Evolutionary conservation across 2,113 vertebrate genomes (phyloP).

Genomic region (Myxocyprinus asiaticus): DNA sequence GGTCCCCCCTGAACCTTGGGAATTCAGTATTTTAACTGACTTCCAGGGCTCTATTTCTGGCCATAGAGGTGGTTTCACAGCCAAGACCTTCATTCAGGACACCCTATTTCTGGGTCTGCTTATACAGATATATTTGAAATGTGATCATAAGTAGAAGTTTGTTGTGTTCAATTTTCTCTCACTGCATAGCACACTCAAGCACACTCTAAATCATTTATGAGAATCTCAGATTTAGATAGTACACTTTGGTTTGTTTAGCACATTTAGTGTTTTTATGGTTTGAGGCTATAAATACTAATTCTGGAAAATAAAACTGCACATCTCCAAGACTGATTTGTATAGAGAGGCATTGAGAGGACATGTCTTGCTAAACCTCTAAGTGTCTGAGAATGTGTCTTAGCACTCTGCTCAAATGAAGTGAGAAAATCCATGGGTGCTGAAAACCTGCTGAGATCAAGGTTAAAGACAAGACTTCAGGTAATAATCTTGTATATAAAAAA

Average conservation of each 20-base stretch:
- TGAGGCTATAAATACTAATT: too few relatives aligned
- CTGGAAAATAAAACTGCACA: too few relatives aligned
- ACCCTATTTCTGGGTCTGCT: background rate
- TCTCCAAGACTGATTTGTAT: background rate
- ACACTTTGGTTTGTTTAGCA: background rate
- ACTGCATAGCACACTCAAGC: too few relatives aligned
- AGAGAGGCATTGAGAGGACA: background rate
- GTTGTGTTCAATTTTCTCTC: background rate
- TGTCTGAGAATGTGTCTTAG: background rate
- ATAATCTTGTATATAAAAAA: slow-evolving; percentile 24
- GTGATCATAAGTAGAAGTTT: too few relatives aligned
- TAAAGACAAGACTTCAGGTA: slow-evolving; percentile 32
- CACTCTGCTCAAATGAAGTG: slow-evolving; percentile 6
- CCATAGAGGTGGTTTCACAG: slow-evolving; percentile 12
- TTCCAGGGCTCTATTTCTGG: slow-evolving; percentile 20
- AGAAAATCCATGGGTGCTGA: slow-evolving; percentile 9
- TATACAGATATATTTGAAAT: too few relatives aligned
- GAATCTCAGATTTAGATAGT: background rate
- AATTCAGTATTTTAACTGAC: background rate
- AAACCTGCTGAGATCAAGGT: slow-evolving; percentile 19
- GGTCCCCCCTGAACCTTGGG: background rate
- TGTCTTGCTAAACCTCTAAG: background rate
- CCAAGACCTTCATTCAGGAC: slow-evolving; percentile 22
- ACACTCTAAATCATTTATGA: background rate
- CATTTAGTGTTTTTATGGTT: too few relatives aligned